phyloP scores from a whole-genome alignment of 2,113 vertebrate genomes.

The Coreoperca whiteheadi region DNA sequence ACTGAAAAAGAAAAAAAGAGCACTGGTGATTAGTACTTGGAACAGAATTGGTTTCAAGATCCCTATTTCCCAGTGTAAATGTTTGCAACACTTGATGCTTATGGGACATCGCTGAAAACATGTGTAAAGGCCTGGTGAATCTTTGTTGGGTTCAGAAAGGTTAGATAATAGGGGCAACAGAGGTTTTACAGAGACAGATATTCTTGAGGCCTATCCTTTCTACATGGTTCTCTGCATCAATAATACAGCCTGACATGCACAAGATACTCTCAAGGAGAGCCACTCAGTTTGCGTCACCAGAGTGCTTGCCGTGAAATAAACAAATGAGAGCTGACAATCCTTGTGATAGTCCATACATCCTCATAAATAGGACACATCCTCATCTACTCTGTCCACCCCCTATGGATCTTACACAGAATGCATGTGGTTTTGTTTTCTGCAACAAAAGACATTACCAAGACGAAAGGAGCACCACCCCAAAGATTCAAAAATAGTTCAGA shows the following conservation, averaged over 20 bases:
- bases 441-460: conserved; percentile 36
- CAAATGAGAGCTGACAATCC: conserved; percentile 80
- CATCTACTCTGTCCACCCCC: conserved; percentile 4
- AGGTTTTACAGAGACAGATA: conserved; percentile 39
- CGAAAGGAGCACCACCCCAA: conserved; percentile 31
- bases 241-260: conserved; percentile 78
- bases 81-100: neutral
- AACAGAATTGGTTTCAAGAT: neutral
- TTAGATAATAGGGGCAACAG: conserved; percentile 19
- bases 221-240: conserved; percentile 71
- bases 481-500: conserved; percentile 47
- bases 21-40: neutral
- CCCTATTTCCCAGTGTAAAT: neutral
- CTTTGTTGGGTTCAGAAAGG: conserved; percentile 18
- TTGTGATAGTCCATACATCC: conserved; percentile 74
- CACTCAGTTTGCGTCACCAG: conserved; percentile 65
- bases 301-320: conserved; percentile 71
- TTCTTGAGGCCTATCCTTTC: conserved; percentile 65
- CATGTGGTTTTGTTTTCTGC: conserved; percentile 51
- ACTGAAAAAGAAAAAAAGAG: neutral
- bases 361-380: conserved; percentile 63
- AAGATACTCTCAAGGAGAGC: conserved; percentile 80
- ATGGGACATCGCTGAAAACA: neutral
- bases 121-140: neutral
- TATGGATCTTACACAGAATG: conserved; percentile 51